Evolutionary conservation across 2,888 invertebrate species (phyloP).

Genomic region (Cabera pusaria): DNA sequence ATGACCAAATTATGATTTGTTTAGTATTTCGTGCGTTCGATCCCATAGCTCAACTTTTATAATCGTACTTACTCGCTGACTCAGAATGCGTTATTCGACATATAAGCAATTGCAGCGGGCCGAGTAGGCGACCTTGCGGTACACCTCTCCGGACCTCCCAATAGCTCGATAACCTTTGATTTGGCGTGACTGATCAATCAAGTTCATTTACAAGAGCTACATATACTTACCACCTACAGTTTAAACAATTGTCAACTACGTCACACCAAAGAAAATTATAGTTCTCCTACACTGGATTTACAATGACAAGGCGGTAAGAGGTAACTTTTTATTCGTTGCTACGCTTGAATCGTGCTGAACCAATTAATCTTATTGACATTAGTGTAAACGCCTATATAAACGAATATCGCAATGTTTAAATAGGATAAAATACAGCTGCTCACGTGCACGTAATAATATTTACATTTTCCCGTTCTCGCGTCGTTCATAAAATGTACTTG

Average conservation of each 20-base stretch:
- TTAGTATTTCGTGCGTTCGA: too few relatives aligned
- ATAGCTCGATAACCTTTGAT: slow-evolving; percentile 40
- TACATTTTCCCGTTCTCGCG: too few relatives aligned
- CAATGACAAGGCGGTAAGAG: slow-evolving; percentile 5
- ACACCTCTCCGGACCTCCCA: slow-evolving; percentile 31
- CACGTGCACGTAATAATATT: too few relatives aligned
- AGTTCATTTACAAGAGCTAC: slow-evolving; percentile 21
- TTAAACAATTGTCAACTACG: too few relatives aligned
- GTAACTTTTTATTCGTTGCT: slow-evolving; percentile 17
- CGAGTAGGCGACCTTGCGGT: slow-evolving; percentile 28
- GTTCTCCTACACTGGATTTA: too few relatives aligned
- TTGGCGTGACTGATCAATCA: slow-evolving; percentile 34
- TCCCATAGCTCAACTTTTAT: too few relatives aligned
- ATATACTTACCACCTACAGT: slow-evolving; percentile 1
- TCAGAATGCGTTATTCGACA: too few relatives aligned
- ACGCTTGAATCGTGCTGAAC: slow-evolving; percentile 8
- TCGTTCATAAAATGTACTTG: too few relatives aligned
- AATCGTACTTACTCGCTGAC: slow-evolving; percentile 3
- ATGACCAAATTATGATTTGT: too few relatives aligned
- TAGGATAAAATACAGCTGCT: neutral
- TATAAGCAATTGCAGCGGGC: too few relatives aligned
- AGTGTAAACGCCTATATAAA: slow-evolving; percentile 16
- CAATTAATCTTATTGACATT: slow-evolving; percentile 20
- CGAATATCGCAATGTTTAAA: slow-evolving; percentile 13
- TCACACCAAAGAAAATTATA: too few relatives aligned